Base-by-base conservation (phyloP, 2,797 vertebrate genomes). In the Rhodeus uyekii region DNA sequence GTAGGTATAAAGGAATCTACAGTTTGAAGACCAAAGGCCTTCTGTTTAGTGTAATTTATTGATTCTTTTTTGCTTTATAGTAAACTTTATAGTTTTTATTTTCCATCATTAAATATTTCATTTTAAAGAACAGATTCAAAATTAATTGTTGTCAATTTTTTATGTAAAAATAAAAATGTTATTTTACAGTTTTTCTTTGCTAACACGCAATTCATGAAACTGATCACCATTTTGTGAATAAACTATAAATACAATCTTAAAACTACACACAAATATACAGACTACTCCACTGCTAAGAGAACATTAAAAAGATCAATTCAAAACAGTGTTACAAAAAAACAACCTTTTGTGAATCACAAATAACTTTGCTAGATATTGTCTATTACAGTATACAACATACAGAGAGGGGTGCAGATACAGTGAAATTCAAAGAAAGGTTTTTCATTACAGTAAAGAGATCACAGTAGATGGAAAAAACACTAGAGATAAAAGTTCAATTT, bases 1-100 rank as follows among this genome's bases (percentile, higher is more conserved):
- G 81, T 95, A 0, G 93, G 92, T 78, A 82, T 94, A 75, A 95
- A 95, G 83, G 58, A 61, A 38, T 48, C 60, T 42, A 42, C 73
- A 10, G 39, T 61, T 39, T 87, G 63, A 85, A 79, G 18, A 13
- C 60, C 50, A 64, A 27, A 60, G 3, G 36, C n/a, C 32, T 72
- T n/a, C 58, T 5, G 60, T n/a, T 55, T 22, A 38, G 24, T 67
- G 72, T 58, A 32, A 5, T 42, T 39, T 72, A 32, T 24, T 80
- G 6, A 78, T 48, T 46, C 48, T 0, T 22, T 63, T 77, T 46
- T 3, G 1, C 29, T 48, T 7, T 48, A 16, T 67, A n/a, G n/a
- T 53, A 5, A 53, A 24, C 16, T 50, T 60, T 74, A 39, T 39
- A 78, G 48, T 9, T n/a, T 24, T 60, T 44, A 27, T 6, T 63